Base-by-base conservation (phyloP, 2,797 vertebrate genomes). In the Myioborus melanocephalus region DNA sequence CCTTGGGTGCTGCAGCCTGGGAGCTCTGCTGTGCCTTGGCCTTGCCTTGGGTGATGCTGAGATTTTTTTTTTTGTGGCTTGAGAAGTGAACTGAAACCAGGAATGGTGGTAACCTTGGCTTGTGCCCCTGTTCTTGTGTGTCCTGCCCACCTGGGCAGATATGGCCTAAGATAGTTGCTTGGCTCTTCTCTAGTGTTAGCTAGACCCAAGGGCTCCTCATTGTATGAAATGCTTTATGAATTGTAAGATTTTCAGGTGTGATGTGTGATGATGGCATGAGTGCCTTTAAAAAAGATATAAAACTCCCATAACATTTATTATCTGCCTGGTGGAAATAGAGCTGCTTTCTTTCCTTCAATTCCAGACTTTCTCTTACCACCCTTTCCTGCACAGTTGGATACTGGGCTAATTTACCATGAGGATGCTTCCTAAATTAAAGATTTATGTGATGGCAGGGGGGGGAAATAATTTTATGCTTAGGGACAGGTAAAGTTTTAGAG, bases 91-190 rank as follows among this genome's bases (percentile, higher is more conserved):
- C 5, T 35, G 44, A 57, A 78, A 19, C 1, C 2, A 6, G 35
- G 44, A 66, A 7, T 5, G 8, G 8, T 49, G 12, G 14, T 7
- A 17, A 14, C 12, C 1, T 9, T 76, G 10, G 3, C 52, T 41
- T 71, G 32, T 63, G n/a, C 0, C 4, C 3, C 8, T 73, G 12
- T 2, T 34, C 5, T 63, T 0, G 0, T 1, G 1, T 37, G 22
- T n/a, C 24, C 3, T 47, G 14, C 5, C 5, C 13, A 12, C 10
- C 1, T 16, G 12, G 22, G 1, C 7, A 43, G 34, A 10, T 3
- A 2, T 17, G 14, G 6, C 18, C 24, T 13, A 12, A 30, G 7
- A 10, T 8, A 34, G 32, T n/a, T 61, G 15, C 4, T 57, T 86
- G 22, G 14, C 7, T 72, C 14, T 46, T 64, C 9, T 53, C 24